A percentile compares a stretch with the other conserved stretches of the same genome.
phyloP scores from a whole-genome alignment of 2,797 vertebrate species.

The Galaxias olidus region DNA sequence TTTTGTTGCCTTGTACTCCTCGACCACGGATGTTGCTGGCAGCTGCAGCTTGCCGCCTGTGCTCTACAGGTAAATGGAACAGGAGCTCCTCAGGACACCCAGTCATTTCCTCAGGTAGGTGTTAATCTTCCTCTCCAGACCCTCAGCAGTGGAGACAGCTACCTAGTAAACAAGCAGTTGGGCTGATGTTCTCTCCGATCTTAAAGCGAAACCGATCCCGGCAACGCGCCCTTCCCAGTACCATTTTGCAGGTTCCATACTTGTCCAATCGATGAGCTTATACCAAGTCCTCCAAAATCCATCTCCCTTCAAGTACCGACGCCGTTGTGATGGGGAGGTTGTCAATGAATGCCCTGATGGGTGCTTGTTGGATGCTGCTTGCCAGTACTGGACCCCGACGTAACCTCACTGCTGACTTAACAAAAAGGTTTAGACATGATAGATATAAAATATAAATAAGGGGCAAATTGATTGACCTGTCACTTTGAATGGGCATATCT shows the following conservation, averaged over 20 bases:
- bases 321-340: constrained; percentile 10
- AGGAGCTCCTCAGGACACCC: background rate
- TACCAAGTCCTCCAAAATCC: constrained; percentile 18
- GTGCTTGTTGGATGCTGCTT: constrained; percentile 10
- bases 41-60: constrained; percentile 4
- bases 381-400: background rate
- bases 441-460: no score
- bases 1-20: background rate
- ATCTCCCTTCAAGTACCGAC: constrained; percentile 11
- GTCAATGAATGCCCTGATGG: constrained; percentile 18
- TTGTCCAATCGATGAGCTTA: no score
- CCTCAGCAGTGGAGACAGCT: background rate
- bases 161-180: constrained; percentile 3
- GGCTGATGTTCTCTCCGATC: constrained; percentile 7
- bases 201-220: constrained; percentile 8
- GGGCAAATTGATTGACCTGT: no score
- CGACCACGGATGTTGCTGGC: background rate
- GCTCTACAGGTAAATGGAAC: background rate
- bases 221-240: no score
- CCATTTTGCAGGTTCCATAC: no score
- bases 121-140: constrained; percentile 2
- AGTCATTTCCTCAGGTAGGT: constrained; percentile 13
- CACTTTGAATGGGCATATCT: background rate
- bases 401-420: constrained; percentile 7
- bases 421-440: constrained; percentile 1